Conservation (phyloP, 2,797 vertebrate genomes). For the Cercopithecus diana region DNA sequence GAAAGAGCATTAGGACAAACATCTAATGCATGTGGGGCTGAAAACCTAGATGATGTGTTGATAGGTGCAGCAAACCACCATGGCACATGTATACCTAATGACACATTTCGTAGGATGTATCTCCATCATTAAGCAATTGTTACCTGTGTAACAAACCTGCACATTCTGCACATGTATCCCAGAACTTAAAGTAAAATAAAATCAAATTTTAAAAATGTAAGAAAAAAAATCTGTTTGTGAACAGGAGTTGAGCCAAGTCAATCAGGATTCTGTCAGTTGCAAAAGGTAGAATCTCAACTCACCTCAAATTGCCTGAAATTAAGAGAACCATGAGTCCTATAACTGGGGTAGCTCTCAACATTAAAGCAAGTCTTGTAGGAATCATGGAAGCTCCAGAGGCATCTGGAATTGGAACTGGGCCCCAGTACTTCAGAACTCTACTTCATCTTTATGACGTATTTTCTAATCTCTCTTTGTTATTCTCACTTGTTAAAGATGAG, state of each 20-base stretch:
- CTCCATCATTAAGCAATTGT: no score
- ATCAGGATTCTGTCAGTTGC: not conserved
- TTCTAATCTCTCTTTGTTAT: not conserved
- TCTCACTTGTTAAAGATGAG: not conserved
- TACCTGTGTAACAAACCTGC: no score
- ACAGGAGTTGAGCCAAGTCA: not conserved
- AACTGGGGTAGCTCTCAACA: not conserved
- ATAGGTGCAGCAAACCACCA: no score
- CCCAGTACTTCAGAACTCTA: rapidly evolving
- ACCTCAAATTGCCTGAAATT: not conserved
- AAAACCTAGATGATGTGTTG: no score
- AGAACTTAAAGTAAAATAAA: no score
- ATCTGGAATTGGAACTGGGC: not conserved
- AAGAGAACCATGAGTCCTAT: not conserved
- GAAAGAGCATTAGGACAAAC: no score
- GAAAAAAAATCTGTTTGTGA: not conserved
- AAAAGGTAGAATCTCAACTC: not conserved
- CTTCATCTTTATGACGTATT: not conserved
- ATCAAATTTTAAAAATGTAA: no score
- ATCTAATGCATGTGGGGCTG: no score
- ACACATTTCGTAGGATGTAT: no score
- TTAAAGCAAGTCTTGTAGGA: not conserved
- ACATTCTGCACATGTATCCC: no score
- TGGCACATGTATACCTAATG: no score
- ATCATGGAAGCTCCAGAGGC: not conserved